Percentiles rank a stretch among this genome's conserved stretches.
phyloP scores from a whole-genome alignment of 2,888 invertebrate species.

The Neoaliturus tenellus region DNA sequence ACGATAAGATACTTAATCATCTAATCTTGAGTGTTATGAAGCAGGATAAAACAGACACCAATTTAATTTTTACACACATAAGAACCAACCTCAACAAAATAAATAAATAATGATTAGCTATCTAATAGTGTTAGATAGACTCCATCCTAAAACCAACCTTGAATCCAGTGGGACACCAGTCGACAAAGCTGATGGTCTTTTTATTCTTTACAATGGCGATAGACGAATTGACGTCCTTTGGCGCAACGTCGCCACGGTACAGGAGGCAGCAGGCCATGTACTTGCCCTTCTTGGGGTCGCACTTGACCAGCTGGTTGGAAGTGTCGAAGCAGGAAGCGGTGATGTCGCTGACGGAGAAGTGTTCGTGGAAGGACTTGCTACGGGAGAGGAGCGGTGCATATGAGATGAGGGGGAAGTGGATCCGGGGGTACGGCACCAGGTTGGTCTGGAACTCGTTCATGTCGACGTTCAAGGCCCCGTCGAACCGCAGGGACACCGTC shows the following conservation, averaged over 20 bases:
- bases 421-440: conserved; percentile 93
- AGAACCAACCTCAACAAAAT: background rate
- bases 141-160: conserved; percentile 76
- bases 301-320: conserved; percentile 92
- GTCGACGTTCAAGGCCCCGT: conserved; percentile 84
- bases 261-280: conserved; percentile 94
- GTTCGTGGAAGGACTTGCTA: conserved; percentile 84
- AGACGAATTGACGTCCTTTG: conserved; percentile 91
- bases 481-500: conserved; percentile 91
- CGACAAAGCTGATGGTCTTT: conserved; percentile 89
- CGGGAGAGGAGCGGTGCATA: conserved; percentile 85
- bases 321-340: conserved; percentile 94
- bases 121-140: background rate
- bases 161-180: conserved; percentile 96
- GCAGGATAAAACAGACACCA: background rate
- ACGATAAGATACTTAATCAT: too few species aligned
- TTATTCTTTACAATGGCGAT: conserved; percentile 87
- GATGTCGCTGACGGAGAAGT: conserved; percentile 86
- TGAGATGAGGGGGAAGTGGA: conserved; percentile 89
- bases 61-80: background rate
- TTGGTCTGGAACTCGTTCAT: conserved; percentile 81
- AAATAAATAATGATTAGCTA: background rate
- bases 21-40: background rate
- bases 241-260: conserved; percentile 93
- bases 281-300: conserved; percentile 85